Base-by-base conservation (phyloP, 1,140 invertebrate genomes). In the Neotoxoptera formosana region DNA sequence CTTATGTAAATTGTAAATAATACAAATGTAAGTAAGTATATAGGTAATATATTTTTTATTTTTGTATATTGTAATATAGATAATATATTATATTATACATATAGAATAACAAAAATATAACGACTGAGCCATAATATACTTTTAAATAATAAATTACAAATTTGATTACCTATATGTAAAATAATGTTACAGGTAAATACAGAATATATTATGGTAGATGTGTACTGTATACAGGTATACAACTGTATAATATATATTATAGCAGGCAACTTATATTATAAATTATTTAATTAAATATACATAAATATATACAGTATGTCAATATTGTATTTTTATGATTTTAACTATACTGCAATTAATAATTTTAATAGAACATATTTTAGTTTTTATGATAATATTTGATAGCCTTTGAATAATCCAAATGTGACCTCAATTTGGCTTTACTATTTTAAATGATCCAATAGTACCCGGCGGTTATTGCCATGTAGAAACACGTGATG, bases 391-490 rank as follows among this genome's bases (percentile, higher is more conserved):
- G 14, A 21, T 53, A 89, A 89, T 14, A 87, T 48, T 87, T 87
- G 30, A 7, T 41, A 41, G 20, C 3, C 36, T 90, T 67, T 67
- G 23, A 45, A 45, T 45, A 11, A n/a, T 67, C 25, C 17, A 90
- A n/a, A 67, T 30, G 89, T 67, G 89, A 90, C 56, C 89, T 90
- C 53, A 90, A 90, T 90, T 89, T 89, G 86, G 20, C n/a, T n/a
- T 51, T 25, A 51, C 48, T 87, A n/a, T 88, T 30, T 90, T 90
- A 90, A 90, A 56, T 67, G 89, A 67, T 67, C 53, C 89, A 67
- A n/a, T n/a, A 67, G 53, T 9, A 30, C 36, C 45, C 20, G 30
- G 23, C 3, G 56, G 89, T 90, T 67, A 45, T 67, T 67, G n/a
- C 36, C 30, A 90, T 30, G 9, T 60, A 56, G 34, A 90, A 56